Conservation (phyloP, 2,888 invertebrate species). For the Watsonalla cultraria region DNA sequence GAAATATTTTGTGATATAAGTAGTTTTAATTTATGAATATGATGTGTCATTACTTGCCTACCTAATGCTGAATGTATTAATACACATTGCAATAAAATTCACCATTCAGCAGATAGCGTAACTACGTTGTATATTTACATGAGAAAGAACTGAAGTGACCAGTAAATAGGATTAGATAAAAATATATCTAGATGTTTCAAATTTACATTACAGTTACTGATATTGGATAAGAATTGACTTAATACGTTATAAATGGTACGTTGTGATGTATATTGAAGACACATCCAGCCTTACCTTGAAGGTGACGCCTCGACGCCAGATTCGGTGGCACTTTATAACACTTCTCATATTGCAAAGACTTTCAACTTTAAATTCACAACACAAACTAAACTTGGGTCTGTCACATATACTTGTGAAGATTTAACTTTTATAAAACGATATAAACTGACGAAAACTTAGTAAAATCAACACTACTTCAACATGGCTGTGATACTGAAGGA, state of each 20-base stretch:
- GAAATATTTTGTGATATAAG: background rate
- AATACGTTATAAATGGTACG: conserved; percentile 50
- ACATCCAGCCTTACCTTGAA: conserved; percentile 78
- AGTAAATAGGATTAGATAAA: background rate
- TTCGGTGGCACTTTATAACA: conserved; percentile 76
- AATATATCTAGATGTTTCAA: background rate
- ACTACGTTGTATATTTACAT: background rate
- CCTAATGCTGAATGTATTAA: background rate
- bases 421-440: conserved; percentile 62
- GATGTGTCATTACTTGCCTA: background rate
- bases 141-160: background rate
- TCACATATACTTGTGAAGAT: conserved; percentile 76
- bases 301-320: conserved; percentile 74
- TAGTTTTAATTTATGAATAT: no score
- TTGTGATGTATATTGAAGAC: conserved; percentile 74
- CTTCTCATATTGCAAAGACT: conserved; percentile 75
- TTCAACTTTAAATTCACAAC: conserved; percentile 73
- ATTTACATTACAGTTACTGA: background rate
- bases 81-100: background rate
- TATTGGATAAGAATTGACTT: conserved; percentile 15
- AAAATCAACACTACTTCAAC: conserved; percentile 78
- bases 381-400: conserved; percentile 75
- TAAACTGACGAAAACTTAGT: conserved; percentile 71
- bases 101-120: background rate
- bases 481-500: conserved; percentile 77